Evolutionary conservation across 2,888 invertebrate species (phyloP), one percentile per base, ranked within the genome.

Genomic region (Chironomus riparius): DNA sequence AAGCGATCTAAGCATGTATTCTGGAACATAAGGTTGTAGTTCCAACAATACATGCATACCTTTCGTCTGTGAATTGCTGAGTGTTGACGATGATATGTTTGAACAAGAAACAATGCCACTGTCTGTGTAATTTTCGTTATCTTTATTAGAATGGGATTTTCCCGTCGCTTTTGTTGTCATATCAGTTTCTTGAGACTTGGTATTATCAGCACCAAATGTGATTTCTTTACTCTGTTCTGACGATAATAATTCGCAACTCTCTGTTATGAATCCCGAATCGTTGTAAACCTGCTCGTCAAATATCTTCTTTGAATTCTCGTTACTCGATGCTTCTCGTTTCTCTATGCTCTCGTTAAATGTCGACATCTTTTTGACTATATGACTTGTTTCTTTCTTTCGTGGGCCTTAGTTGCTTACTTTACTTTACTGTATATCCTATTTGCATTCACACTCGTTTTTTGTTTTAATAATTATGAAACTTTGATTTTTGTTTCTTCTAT

Each of bases 211-310:
- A 24, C 22, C 48, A 15, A 38, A 38, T 38, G 38, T 38, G 10
- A 24, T 15, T 15, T 18, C 47, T 38, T 71, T 56, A 15, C 61
- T 61, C 28, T 65, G 22, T 2, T 65, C 56, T 13, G 12, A n/a
- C 65, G 72, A 15, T 5, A 15, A 28, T 48, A 62, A 61, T 73
- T 73, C 62, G 15, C 62, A 47, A 62, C 72, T 73, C 12, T 61
- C 61, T 62, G 72, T 22, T 62, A 73, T n/a, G 22, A 73, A 73
- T 10, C 72, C 72, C 4, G 72, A 73, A 38, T 73, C 72, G 5
- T 24, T 15, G 24, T 50, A 56, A 5, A 18, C n/a, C 4, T 28
- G 47, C 12, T 28, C 50, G 50, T 71, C 56, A 13, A 50, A 24
- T 15, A 24, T 24, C 22, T 71, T 71, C 24, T 71, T 71, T 24